Percentiles rank a stretch among this genome's conserved stretches.
Conservation (phyloP, 2,797 vertebrate genomes). For the Diglossa cyanea region DNA sequence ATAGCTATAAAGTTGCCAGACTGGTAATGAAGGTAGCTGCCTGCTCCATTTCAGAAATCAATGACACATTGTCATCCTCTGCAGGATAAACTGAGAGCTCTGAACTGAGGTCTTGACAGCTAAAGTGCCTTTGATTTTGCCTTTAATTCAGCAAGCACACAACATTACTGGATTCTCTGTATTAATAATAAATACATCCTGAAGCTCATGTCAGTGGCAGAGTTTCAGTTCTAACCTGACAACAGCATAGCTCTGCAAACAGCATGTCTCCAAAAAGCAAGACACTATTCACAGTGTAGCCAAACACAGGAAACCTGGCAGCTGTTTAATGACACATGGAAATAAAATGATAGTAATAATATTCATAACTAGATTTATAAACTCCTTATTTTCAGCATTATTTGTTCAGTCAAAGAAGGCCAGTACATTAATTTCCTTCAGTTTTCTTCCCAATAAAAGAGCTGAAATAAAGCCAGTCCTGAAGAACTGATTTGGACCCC, state of each 20-base stretch:
- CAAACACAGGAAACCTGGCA: background rate
- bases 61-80: slow-evolving; percentile 9
- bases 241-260: background rate
- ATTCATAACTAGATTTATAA: background rate
- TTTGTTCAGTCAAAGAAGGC: background rate
- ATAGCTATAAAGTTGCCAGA: background rate
- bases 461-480: background rate
- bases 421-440: background rate
- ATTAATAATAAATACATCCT: slow-evolving; percentile 46
- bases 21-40: slow-evolving; percentile 16
- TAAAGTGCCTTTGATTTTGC: slow-evolving; percentile 49
- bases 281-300: background rate
- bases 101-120: slow-evolving; percentile 32
- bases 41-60: background rate
- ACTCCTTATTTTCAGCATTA: background rate
- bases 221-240: slow-evolving; percentile 13
- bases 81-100: slow-evolving; percentile 20
- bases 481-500: background rate
- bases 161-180: background rate
- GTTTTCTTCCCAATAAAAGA: background rate
- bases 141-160: slow-evolving; percentile 40
- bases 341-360: background rate
- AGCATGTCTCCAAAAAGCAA: background rate
- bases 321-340: background rate
- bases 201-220: background rate